Percentiles rank a stretch among this genome's conserved stretches.
These are phyloP conservation scores for Pteronotus mesoamericanus DNA, from an alignment of 2,797 vertebrate genomes.

Conservation along the genomic window DNA sequence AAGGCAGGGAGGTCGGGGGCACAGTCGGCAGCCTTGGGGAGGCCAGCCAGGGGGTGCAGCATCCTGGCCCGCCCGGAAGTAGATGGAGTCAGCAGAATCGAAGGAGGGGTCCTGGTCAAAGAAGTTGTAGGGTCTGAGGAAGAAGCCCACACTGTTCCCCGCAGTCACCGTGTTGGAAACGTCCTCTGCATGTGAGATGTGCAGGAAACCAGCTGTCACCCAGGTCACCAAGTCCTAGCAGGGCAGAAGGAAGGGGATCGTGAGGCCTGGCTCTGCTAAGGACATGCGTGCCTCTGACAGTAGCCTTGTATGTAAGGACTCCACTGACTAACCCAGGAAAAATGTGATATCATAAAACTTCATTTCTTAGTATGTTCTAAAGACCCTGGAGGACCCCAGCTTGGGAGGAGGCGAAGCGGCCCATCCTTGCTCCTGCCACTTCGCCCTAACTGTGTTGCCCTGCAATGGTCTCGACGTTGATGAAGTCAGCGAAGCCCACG, in stretches of 20 bases:
- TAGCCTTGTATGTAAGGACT: not conserved
- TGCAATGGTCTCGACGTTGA: constrained; percentile 90
- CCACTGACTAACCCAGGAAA: constrained; percentile 70
- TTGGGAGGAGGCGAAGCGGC: not conserved
- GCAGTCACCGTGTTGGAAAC: constrained; percentile 92
- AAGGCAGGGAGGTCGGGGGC: constrained; percentile 83
- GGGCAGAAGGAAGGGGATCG: not conserved
- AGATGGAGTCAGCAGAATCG: constrained; percentile 83
- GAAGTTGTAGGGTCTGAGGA: constrained; percentile 94
- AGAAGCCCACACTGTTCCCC: constrained; percentile 90
- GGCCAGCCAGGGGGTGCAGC: constrained; percentile 84
- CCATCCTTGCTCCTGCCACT: not conserved
- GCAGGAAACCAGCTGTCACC: constrained; percentile 93
- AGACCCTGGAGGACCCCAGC: not conserved
- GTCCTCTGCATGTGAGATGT: constrained; percentile 92
- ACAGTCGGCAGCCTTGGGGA: constrained; percentile 80
- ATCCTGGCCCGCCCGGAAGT: constrained; percentile 75
- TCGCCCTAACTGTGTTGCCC: constrained; percentile 82
- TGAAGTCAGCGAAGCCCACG: constrained; percentile 88
- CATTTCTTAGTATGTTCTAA: not conserved
- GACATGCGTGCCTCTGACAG: not conserved
- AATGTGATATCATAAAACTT: constrained; percentile 70
- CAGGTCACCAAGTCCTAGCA: constrained; percentile 94
- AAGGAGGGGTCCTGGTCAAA: constrained; percentile 90
- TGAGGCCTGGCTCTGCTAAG: not conserved